Conservation (phyloP, 2,113 vertebrate species). For the Scomber japonicus region DNA sequence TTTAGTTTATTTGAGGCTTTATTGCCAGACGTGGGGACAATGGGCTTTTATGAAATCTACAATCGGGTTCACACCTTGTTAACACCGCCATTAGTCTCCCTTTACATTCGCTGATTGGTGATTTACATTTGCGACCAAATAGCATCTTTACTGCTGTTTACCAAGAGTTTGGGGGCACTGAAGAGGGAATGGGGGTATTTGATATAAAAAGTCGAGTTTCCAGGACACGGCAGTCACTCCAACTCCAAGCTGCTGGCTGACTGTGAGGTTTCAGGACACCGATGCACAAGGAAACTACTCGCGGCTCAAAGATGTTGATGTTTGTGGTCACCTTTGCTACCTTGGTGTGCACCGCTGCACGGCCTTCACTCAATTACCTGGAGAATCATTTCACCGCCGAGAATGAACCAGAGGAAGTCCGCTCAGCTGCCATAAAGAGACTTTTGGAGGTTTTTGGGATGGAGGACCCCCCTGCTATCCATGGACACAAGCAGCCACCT, state of each 20-base stretch:
- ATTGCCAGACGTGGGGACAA: constrained; percentile 71
- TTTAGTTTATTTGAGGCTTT: constrained; percentile 68
- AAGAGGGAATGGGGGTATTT: constrained; percentile 51
- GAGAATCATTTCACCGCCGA: constrained; percentile 53
- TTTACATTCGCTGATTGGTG: constrained; percentile 89
- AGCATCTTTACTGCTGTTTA: constrained; percentile 86
- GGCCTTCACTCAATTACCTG: constrained; percentile 60
- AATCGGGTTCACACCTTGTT: constrained; percentile 89
- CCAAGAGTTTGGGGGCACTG: constrained; percentile 55
- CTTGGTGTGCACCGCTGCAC: constrained; percentile 59
- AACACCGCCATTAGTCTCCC: constrained; percentile 87
- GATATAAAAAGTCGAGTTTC: constrained; percentile 84
- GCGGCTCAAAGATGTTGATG: constrained; percentile 63
- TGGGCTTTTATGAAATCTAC: constrained; percentile 61
- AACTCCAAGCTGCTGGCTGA: constrained; percentile 35
- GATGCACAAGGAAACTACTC: constrained; percentile 22
- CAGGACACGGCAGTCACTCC: constrained; percentile 62
- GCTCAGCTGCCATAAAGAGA: constrained; percentile 88
- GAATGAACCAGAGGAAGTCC: constrained; percentile 64
- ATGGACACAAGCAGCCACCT: constrained; percentile 86
- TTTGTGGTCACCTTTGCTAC: constrained; percentile 43
- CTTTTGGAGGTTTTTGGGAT: constrained; percentile 93
- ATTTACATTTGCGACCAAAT: constrained; percentile 88
- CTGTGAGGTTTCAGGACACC: constrained; percentile 23
- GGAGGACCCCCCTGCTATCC: constrained; percentile 86